These are phyloP conservation scores for Netelia fuscicornis DNA, from an alignment of 2,888 invertebrate species.

Conservation along the genomic window DNA sequence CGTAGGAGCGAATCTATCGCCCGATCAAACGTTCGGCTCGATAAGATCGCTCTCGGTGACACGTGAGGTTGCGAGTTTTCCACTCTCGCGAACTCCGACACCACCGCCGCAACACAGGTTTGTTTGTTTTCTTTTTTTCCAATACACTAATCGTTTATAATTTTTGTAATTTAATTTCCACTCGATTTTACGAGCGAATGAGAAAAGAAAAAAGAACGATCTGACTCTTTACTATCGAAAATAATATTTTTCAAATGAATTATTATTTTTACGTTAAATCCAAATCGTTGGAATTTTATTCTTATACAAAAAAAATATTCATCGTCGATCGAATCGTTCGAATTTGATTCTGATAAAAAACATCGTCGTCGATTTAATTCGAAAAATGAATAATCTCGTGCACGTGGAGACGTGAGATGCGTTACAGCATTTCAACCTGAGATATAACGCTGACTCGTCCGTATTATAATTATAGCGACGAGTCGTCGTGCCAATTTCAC, in stretches of 20 bases:
- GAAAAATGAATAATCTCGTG: slow-evolving; percentile 16
- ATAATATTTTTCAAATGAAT: too few relatives aligned
- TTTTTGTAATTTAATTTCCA: not conserved
- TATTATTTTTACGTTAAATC: too few relatives aligned
- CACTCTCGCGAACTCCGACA: slow-evolving; percentile 90
- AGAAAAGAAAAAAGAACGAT: too few relatives aligned
- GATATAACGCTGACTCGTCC: slow-evolving; percentile 21
- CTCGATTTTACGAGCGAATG: not conserved
- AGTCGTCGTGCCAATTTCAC: slow-evolving; percentile 59
- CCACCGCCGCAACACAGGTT: slow-evolving; percentile 87
- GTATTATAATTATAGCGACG: slow-evolving; percentile 61
- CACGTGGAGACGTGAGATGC: slow-evolving; percentile 24
- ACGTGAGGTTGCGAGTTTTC: slow-evolving; percentile 91
- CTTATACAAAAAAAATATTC: too few relatives aligned
- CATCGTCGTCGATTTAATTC: not conserved
- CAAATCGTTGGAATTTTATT: not conserved
- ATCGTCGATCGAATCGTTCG: not conserved
- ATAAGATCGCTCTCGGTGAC: slow-evolving; percentile 90
- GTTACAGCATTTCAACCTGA: not conserved
- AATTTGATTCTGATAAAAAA: not conserved
- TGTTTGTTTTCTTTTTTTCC: slow-evolving; percentile 24
- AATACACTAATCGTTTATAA: not conserved
- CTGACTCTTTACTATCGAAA: too few relatives aligned
- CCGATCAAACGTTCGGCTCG: slow-evolving; percentile 91
- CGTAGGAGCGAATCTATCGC: slow-evolving; percentile 89